These are phyloP conservation scores for Drosophila colorata DNA, from an alignment of 2,888 invertebrate genomes.

Conservation along the genomic window DNA sequence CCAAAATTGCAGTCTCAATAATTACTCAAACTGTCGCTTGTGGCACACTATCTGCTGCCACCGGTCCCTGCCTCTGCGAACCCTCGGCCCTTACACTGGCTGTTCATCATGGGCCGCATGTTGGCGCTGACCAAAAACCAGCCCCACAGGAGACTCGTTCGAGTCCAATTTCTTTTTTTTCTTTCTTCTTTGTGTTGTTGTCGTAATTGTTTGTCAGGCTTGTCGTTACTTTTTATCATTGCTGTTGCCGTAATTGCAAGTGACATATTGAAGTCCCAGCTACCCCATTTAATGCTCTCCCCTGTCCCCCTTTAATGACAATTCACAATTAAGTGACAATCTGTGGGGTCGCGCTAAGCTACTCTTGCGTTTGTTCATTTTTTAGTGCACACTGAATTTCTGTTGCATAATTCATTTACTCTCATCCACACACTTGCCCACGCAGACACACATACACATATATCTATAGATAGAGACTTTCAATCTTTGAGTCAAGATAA, in stretches of 20 bases:
- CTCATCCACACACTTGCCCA: slow-evolving; percentile 15
- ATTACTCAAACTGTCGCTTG: slow-evolving; percentile 80
- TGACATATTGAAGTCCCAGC: slow-evolving; percentile 68
- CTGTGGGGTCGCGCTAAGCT: slow-evolving; percentile 44
- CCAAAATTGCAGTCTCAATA: slow-evolving; percentile 74
- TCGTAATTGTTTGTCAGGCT: slow-evolving; percentile 77
- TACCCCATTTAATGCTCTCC: slow-evolving; percentile 25
- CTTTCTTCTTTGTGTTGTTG: slow-evolving; percentile 21
- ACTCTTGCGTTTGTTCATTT: slow-evolving; percentile 35
- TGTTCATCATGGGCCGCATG: slow-evolving; percentile 31
- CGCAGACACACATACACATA: slow-evolving; percentile 6
- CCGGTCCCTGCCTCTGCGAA: not conserved
- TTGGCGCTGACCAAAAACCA: slow-evolving; percentile 34
- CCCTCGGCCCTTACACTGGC: slow-evolving; percentile 8
- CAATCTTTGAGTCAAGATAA: slow-evolving; percentile 36
- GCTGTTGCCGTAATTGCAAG: slow-evolving; percentile 65
- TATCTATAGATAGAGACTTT: no score
- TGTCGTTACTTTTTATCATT: slow-evolving; percentile 46
- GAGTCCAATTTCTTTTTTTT: slow-evolving; percentile 2
- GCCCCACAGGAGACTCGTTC: slow-evolving; percentile 55
- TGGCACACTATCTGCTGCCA: slow-evolving; percentile 47
- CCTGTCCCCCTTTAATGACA: slow-evolving; percentile 30
- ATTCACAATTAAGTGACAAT: slow-evolving; percentile 70
- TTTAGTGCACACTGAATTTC: slow-evolving; percentile 58
- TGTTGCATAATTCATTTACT: slow-evolving; percentile 73